These are phyloP conservation scores for Apis laboriosa DNA, from an alignment of 1,140 invertebrate genomes.

Conservation along the genomic window DNA sequence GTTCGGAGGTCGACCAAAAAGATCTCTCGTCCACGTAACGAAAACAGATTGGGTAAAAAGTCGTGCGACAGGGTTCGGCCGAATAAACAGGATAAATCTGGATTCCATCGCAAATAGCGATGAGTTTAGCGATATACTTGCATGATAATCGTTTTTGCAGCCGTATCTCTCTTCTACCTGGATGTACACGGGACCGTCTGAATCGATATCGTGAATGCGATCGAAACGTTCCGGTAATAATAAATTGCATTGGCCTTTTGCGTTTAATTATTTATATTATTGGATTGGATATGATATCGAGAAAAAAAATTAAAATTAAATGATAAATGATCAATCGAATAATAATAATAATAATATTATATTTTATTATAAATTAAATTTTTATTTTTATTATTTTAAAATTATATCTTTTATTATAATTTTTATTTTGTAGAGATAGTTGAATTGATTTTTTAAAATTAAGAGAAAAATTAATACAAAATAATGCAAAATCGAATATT, in stretches of 20 bases:
- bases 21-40: conserved; percentile 27
- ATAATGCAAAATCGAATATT: no score
- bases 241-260: background rate
- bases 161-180: background rate
- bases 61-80: conserved; percentile 34
- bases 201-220: background rate
- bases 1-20: conserved; percentile 52
- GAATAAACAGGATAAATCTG: conserved; percentile 52
- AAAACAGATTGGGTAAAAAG: conserved; percentile 53
- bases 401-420: no score
- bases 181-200: background rate
- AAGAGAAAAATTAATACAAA: no score
- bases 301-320: background rate
- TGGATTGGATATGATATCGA: background rate
- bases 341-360: no score
- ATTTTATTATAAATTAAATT: no score
- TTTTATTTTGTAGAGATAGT: no score
- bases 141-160: conserved; percentile 29
- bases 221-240: background rate
- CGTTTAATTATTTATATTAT: background rate
- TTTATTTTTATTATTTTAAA: no score
- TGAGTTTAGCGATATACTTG: conserved; percentile 38
- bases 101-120: conserved; percentile 43
- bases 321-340: no score
- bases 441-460: no score